Percentiles rank a stretch among this genome's conserved stretches.
Evolutionary conservation across 1,140 invertebrate species (phyloP).

Genomic region (Vanessa tameamea): DNA sequence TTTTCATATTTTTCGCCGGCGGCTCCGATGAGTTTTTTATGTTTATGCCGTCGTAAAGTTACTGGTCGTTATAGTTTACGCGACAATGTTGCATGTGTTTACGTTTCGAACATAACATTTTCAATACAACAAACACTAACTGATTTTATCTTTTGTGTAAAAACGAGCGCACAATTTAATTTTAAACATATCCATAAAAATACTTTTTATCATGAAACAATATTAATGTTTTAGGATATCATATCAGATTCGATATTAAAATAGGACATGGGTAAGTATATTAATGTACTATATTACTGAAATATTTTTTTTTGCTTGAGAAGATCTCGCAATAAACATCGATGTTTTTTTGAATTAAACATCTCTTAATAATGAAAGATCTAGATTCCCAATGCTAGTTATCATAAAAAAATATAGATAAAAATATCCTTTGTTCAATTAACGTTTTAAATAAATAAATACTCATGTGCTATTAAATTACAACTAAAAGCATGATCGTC

Average conservation of each 20-base stretch:
- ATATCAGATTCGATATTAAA: no score
- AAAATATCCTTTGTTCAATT: neutral
- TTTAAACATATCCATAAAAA: neutral
- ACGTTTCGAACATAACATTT: constrained; percentile 58
- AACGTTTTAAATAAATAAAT: neutral
- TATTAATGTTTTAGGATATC: neutral
- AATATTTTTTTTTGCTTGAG: no score
- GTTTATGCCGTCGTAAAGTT: constrained; percentile 74
- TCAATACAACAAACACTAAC: constrained; percentile 38
- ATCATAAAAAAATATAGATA: neutral
- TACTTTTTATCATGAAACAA: neutral
- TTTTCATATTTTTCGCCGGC: constrained; percentile 70
- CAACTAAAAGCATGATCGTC: constrained; percentile 14
- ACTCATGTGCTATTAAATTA: constrained; percentile 17
- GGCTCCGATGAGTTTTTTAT: constrained; percentile 74
- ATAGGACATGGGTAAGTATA: no score
- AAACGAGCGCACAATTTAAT: neutral
- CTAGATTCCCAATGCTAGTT: no score
- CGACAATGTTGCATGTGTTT: constrained; percentile 70
- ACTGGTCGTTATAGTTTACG: constrained; percentile 64
- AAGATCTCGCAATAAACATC: no score
- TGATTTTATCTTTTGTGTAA: constrained; percentile 12
- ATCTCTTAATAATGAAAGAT: no score
- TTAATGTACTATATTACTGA: no score
- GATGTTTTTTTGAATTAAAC: no score